Conservation (phyloP, 2,888 invertebrate species). For the Orthonevra nobilis region DNA sequence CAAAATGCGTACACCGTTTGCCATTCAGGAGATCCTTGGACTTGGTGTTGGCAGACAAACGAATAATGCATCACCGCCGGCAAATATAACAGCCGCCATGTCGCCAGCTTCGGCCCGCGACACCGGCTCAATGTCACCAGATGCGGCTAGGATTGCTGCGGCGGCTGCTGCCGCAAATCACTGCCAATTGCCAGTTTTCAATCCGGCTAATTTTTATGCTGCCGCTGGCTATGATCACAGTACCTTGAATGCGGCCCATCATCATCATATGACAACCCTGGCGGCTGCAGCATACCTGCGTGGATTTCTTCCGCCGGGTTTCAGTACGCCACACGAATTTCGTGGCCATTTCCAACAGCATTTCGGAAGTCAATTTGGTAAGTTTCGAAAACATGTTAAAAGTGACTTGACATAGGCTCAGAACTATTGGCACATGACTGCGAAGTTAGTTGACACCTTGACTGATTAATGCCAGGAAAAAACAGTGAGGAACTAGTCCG, state of each 20-base stretch:
- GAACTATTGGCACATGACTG: no score
- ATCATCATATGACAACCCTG: constrained; percentile 80
- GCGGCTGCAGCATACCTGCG: constrained; percentile 79
- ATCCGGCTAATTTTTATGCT: constrained; percentile 80
- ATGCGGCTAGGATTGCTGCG: constrained; percentile 77
- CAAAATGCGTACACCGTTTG: constrained; percentile 80
- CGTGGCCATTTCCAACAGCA: constrained; percentile 80
- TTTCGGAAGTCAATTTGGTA: constrained; percentile 79
- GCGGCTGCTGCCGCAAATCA: constrained; percentile 79
- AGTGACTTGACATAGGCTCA: no score
- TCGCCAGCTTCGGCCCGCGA: constrained; percentile 54
- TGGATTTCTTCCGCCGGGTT: constrained; percentile 79
- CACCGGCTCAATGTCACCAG: constrained; percentile 78
- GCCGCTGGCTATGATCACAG: constrained; percentile 79
- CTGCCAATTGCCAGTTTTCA: constrained; percentile 79
- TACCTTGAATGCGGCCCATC: constrained; percentile 78
- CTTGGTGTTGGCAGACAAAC: constrained; percentile 76
- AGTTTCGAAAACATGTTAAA: no score
- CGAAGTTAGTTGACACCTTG: no score
- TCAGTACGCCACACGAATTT: constrained; percentile 79
- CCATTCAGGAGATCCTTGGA: constrained; percentile 79
- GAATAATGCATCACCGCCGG: constrained; percentile 71
- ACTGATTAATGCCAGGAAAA: no score
- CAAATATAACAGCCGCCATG: constrained; percentile 55
- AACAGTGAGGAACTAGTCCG: no score